Conservation (phyloP, 2,113 vertebrate species). For the Gila orcuttii region DNA sequence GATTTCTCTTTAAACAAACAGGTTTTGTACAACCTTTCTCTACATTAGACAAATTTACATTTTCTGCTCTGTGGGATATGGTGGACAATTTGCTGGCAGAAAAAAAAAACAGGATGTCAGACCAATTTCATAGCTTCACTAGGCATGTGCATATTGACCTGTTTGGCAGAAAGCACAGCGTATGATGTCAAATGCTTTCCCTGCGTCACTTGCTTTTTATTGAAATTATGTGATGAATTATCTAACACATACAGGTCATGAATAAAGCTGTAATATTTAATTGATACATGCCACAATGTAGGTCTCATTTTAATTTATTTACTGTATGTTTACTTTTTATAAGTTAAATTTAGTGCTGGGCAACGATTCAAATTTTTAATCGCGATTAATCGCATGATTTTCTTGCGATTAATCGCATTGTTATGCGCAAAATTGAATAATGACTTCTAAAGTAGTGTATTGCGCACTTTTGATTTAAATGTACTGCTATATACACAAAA, state of each 20-base stretch:
- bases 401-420: too few relatives aligned
- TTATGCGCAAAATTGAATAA: too few relatives aligned
- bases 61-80: background rate
- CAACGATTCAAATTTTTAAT: too few relatives aligned
- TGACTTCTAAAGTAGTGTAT: too few relatives aligned
- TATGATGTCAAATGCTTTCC: background rate
- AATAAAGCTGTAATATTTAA: background rate
- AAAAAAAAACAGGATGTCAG: slow-evolving; percentile 26
- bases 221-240: background rate
- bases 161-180: slow-evolving; percentile 16
- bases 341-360: too few relatives aligned
- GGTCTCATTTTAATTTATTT: background rate
- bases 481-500: too few relatives aligned
- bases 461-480: too few relatives aligned
- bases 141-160: slow-evolving; percentile 34
- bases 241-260: background rate
- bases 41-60: background rate
- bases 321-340: background rate
- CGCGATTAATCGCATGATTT: too few relatives aligned
- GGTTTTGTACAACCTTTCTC: background rate
- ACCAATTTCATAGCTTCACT: slow-evolving; percentile 47
- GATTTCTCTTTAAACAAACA: background rate
- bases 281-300: background rate
- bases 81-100: slow-evolving; percentile 19
- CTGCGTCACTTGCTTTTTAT: background rate